Percentiles rank a stretch among this genome's conserved stretches.
These are phyloP conservation scores for Volucella inanis DNA, from an alignment of 2,888 invertebrate species.

Conservation along the genomic window DNA sequence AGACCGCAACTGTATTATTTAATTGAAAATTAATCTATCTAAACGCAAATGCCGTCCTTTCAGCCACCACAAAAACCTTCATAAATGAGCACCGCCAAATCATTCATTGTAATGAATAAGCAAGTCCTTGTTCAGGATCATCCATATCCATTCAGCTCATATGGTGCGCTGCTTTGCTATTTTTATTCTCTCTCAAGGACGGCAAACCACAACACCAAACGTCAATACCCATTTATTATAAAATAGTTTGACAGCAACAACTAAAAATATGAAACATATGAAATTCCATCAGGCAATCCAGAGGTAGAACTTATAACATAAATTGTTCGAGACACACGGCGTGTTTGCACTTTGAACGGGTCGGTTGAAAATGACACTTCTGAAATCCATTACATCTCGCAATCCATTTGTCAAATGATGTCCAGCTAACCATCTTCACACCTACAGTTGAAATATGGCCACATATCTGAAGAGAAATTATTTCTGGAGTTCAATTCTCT, in stretches of 20 bases:
- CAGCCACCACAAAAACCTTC: no score
- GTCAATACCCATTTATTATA: background rate
- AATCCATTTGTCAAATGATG: slow-evolving; percentile 21
- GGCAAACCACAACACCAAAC: background rate
- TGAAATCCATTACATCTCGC: slow-evolving; percentile 11
- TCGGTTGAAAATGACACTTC: background rate
- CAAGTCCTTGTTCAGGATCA: no score
- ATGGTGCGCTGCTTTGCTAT: no score
- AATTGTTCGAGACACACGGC: slow-evolving; percentile 21
- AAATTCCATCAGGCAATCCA: slow-evolving; percentile 5
- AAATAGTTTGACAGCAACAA: background rate
- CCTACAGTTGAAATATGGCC: background rate
- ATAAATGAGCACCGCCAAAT: no score
- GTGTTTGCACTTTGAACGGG: slow-evolving; percentile 21
- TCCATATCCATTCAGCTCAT: no score
- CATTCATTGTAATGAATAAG: no score
- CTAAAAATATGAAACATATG: slow-evolving; percentile 27
- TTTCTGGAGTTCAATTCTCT: background rate
- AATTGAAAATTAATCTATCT: no score
- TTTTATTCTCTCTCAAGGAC: no score
- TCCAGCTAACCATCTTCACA: background rate
- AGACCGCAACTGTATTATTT: no score
- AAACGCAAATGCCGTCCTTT: no score
- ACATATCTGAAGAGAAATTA: background rate
- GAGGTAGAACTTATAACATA: slow-evolving; percentile 23